phyloP scores from a whole-genome alignment of 1,140 invertebrate species.

The Hycleus phaleratus region DNA sequence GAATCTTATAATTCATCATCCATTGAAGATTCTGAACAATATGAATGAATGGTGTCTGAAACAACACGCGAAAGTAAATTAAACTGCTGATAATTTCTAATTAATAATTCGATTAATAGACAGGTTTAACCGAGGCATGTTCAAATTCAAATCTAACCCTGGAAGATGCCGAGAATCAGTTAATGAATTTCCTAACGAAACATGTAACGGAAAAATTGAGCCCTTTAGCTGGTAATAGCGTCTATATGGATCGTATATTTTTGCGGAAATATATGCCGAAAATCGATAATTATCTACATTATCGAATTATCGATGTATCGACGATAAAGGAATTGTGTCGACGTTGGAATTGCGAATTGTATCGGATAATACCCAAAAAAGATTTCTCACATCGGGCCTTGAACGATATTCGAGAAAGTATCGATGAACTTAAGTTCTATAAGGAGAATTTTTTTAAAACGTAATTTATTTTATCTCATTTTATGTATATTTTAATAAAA shows the following conservation, averaged over 20 bases:
- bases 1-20: constrained; percentile 74
- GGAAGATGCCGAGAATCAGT: constrained; percentile 57
- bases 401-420: constrained; percentile 80
- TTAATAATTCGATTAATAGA: constrained; percentile 45
- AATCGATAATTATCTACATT: constrained; percentile 76
- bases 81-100: constrained; percentile 2
- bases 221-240: constrained; percentile 83
- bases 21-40: constrained; percentile 58
- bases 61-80: constrained; percentile 61
- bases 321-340: constrained; percentile 77
- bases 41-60: constrained; percentile 80
- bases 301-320: constrained; percentile 89
- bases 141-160: constrained; percentile 58
- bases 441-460: constrained; percentile 36
- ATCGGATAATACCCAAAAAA: constrained; percentile 55
- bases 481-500: no score
- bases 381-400: constrained; percentile 62
- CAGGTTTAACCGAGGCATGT: constrained; percentile 66
- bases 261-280: constrained; percentile 67
- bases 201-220: constrained; percentile 55
- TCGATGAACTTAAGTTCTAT: constrained; percentile 62
- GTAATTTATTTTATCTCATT: no score
- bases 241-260: constrained; percentile 80
- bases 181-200: constrained; percentile 66
- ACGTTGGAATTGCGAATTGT: constrained; percentile 64